phyloP scores from a whole-genome alignment of 2,888 invertebrate genomes.

The Apotomis turbidana region DNA sequence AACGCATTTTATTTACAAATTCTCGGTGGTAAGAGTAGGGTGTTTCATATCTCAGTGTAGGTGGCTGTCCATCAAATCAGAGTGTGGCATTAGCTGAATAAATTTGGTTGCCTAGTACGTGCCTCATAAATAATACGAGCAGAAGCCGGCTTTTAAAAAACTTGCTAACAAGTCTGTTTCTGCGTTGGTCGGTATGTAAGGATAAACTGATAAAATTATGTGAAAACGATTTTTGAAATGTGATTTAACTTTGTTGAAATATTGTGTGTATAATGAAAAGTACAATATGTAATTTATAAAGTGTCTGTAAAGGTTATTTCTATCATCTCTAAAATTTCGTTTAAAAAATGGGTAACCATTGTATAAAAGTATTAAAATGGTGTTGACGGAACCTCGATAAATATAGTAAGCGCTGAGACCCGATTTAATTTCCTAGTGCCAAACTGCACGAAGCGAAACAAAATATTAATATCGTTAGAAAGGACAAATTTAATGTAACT shows the following conservation, averaged over 20 bases:
- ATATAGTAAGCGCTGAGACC: slow-evolving; percentile 5
- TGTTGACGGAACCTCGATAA: slow-evolving; percentile 4
- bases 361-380: slow-evolving; percentile 29
- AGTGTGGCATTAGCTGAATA: background rate
- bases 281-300: slow-evolving; percentile 21
- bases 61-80: slow-evolving; percentile 35
- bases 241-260: slow-evolving; percentile 9
- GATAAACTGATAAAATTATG: slow-evolving; percentile 26
- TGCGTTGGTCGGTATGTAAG: background rate
- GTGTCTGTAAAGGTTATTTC: slow-evolving; percentile 7
- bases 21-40: slow-evolving; percentile 32
- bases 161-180: too few relatives aligned
- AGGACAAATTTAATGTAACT: background rate
- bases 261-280: slow-evolving; percentile 20
- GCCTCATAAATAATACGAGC: too few relatives aligned
- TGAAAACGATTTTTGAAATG: slow-evolving; percentile 15
- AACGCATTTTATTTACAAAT: slow-evolving; percentile 37
- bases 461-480: background rate
- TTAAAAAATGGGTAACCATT: background rate
- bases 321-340: slow-evolving; percentile 9
- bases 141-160: too few relatives aligned
- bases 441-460: slow-evolving; percentile 2
- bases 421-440: slow-evolving; percentile 23
- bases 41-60: slow-evolving; percentile 29
- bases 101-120: background rate